Percentiles rank a stretch among this genome's conserved stretches.
Conservation (phyloP, 2,888 invertebrate species). For the Stratiomys singularior region DNA sequence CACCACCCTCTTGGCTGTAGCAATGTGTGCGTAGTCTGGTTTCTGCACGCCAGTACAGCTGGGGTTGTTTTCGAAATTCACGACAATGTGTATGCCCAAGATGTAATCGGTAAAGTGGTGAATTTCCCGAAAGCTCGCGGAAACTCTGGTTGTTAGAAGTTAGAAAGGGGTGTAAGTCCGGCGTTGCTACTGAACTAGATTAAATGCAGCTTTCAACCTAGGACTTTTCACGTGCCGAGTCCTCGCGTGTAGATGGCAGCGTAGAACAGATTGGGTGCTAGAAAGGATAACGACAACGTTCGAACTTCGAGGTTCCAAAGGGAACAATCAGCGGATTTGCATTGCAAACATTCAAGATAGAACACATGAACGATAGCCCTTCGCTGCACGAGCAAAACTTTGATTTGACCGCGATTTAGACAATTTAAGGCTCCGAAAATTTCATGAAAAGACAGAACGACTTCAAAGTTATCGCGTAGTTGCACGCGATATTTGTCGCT, state of each 20-base stretch:
- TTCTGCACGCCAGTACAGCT: background rate
- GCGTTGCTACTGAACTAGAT: background rate
- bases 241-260: constrained; percentile 41
- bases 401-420: constrained; percentile 5
- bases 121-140: constrained; percentile 32
- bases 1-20: constrained; percentile 37
- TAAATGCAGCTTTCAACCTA: background rate
- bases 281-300: background rate
- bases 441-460: background rate
- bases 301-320: background rate
- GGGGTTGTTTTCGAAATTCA: constrained; percentile 43
- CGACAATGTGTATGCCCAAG: background rate
- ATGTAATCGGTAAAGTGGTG: constrained; percentile 12
- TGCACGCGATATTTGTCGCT: background rate
- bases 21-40: constrained; percentile 24
- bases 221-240: background rate
- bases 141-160: background rate
- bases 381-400: constrained; percentile 4
- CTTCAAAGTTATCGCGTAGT: background rate
- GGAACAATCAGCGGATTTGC: background rate
- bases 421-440: too few species aligned
- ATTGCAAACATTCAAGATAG: background rate
- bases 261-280: constrained; percentile 16
- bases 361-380: background rate
- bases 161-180: background rate